Evolutionary conservation across 1,140 invertebrate genomes (phyloP), one percentile per base, ranked within the genome.

Genomic region (Ctenoplectra terminalis): DNA sequence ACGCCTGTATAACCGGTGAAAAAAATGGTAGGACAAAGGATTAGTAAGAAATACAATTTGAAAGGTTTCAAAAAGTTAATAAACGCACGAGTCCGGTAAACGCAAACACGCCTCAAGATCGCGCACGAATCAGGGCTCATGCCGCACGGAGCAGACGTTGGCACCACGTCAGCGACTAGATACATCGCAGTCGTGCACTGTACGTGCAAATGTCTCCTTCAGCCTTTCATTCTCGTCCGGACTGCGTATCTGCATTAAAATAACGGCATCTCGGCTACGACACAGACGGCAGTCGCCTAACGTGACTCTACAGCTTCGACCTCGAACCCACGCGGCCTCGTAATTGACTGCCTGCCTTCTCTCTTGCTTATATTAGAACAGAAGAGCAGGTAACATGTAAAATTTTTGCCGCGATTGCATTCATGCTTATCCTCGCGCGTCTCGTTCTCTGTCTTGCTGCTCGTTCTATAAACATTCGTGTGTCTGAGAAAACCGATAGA

Each of bases 241-340:
- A 60, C 72, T 74, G 86, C 86, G 70, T 88, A 82, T 87, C 80
- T 82, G 74, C 85, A 86, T 83, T 82, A 87, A 89, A 84, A 87
- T 89, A 89, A 89, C 88, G 88, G 88, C 78, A 89, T 67, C 76
- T 89, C 75, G 82, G 52, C 79, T 86, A 86, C 83, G 87, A 88
- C 78, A 88, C 64, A 81, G 72, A 72, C 86, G 73, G 63, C 78
- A 81, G 63, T 87, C 82, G 72, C 77, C 85, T 87, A 87, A 87
- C 86, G 86, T 87, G 86, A 87, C 85, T 87, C 81, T 81, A 75
- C 70, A 81, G 52, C 86, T 88, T 81, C 87, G 77, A 86, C 86
- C 87, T 86, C 86, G 86, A 88, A 84, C 87, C 87, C 82, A 88
- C 81, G 81, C 86, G 82, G 63, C 73, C 85, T 81, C 83, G 75